phyloP scores from a whole-genome alignment of 2,797 vertebrate genomes.

The Sebastes cheni region DNA sequence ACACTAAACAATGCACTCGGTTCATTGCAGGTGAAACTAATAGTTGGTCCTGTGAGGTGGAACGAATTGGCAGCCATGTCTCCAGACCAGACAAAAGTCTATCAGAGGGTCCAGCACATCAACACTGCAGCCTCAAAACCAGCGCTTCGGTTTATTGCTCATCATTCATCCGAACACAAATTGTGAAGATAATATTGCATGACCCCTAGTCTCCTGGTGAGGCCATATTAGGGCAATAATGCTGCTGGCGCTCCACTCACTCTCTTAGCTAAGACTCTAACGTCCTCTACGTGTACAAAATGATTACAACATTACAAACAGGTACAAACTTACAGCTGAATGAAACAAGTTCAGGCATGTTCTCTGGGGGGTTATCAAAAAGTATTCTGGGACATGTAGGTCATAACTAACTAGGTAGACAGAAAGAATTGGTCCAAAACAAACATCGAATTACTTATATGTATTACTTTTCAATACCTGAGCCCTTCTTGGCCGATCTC shows the following conservation, averaged over 20 bases:
- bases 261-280: not conserved
- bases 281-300: not conserved
- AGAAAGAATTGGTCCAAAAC: not conserved
- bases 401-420: not conserved
- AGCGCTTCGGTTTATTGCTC: conserved; percentile 13
- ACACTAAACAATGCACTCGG: conserved; percentile 53
- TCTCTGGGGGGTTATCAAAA: not conserved
- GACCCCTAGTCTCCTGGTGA: not conserved
- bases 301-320: not conserved
- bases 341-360: not conserved
- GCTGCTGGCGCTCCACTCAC: not conserved
- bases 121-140: conserved; percentile 29
- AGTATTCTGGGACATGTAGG: not conserved
- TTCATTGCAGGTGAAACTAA: conserved; percentile 57
- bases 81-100: conserved; percentile 31
- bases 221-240: not conserved
- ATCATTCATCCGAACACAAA: conserved; percentile 33
- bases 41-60: conserved; percentile 52
- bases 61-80: conserved; percentile 45
- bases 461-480: not conserved
- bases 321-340: not conserved
- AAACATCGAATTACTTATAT: not conserved
- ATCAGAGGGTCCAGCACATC: conserved; percentile 19
- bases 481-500: not conserved
- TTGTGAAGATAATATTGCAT: conserved; percentile 25